Evolutionary conservation across 1,140 invertebrate species (phyloP).

Genomic region (Trachymyrmex septentrionalis): DNA sequence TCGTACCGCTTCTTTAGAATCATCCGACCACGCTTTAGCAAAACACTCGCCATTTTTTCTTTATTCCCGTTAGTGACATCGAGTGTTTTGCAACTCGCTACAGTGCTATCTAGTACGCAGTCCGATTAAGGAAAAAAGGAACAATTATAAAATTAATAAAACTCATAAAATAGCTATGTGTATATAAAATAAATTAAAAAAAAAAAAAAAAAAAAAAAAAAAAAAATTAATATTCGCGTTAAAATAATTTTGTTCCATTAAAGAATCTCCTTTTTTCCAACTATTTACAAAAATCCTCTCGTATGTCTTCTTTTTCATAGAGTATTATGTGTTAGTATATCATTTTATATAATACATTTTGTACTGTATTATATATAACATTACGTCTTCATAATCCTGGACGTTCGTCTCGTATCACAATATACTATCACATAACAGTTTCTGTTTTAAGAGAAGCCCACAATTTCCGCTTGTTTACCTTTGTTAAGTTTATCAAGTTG

Average conservation of each 20-base stretch:
- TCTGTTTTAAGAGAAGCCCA: background rate
- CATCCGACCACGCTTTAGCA: constrained; percentile 81
- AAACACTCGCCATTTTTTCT: constrained; percentile 72
- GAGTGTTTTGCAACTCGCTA: constrained; percentile 58
- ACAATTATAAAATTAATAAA: constrained; percentile 58
- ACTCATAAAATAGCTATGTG: constrained; percentile 14
- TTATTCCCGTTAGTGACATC: constrained; percentile 61
- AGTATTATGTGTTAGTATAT: constrained; percentile 35
- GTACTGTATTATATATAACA: background rate
- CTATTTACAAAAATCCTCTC: constrained; percentile 12
- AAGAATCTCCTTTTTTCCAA: background rate
- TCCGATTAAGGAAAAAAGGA: constrained; percentile 72
- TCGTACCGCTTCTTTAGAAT: constrained; percentile 77
- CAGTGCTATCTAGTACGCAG: constrained; percentile 71
- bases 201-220: background rate
- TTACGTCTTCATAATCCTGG: background rate
- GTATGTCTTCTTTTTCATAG: background rate
- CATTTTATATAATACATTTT: background rate
- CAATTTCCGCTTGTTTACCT: constrained; percentile 85
- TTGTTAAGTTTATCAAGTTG: constrained; percentile 92
- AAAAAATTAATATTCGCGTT: background rate
- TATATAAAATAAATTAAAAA: background rate
- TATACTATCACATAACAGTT: constrained; percentile 44
- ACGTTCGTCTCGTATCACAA: background rate
- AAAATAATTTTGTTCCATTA: background rate